These are phyloP conservation scores for Flabesymbios commensalis DNA, from an alignment of 2,888 invertebrate species.

Conservation along the genomic window DNA sequence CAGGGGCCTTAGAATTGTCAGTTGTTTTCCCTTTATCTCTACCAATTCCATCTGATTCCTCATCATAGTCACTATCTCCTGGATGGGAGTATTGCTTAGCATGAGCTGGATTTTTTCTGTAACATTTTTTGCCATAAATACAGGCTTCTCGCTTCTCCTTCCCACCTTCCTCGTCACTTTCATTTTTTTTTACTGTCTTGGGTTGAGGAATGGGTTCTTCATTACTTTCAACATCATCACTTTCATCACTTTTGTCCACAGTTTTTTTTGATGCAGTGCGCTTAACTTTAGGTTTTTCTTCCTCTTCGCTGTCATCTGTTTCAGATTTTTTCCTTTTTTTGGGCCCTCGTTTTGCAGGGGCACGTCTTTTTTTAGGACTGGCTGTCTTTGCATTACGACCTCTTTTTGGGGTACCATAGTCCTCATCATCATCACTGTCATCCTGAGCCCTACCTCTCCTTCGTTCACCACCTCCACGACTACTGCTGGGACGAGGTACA, in stretches of 20 bases:
- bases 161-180: conserved; percentile 24
- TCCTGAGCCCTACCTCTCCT: conserved; percentile 26
- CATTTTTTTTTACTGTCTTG: no score
- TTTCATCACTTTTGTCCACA: conserved; percentile 1
- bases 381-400: background rate
- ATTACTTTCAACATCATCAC: conserved; percentile 18
- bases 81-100: conserved; percentile 54
- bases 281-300: no score
- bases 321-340: conserved; percentile 6
- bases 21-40: no score
- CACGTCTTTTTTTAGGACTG: background rate
- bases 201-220: no score
- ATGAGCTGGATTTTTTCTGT: conserved; percentile 56
- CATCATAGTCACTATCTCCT: conserved; percentile 3
- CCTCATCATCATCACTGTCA: conserved; percentile 14
- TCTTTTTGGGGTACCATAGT: background rate
- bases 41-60: background rate
- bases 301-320: conserved; percentile 13
- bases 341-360: background rate
- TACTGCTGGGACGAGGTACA: conserved; percentile 43
- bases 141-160: conserved; percentile 28
- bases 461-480: conserved; percentile 38
- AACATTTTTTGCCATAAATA: conserved; percentile 51
- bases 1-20: no score
- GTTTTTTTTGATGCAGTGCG: conserved; percentile 2